A percentile compares a stretch with the other conserved stretches of the same genome.
Conservation (phyloP, 64 coral and sea anemone genomes). For the Hydrozoanthus tunicans region DNA sequence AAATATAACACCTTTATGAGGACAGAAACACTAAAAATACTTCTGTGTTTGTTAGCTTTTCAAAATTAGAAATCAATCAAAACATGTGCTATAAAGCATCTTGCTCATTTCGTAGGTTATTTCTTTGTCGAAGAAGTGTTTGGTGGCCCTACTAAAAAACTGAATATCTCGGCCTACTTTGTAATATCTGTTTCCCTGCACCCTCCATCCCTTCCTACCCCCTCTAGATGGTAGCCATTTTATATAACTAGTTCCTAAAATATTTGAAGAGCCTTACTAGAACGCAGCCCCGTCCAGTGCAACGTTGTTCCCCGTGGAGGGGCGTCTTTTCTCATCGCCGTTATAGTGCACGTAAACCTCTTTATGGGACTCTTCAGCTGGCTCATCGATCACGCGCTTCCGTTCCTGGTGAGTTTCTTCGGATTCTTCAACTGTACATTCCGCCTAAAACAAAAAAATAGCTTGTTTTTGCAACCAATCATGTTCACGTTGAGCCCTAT, state of each 20-base stretch:
- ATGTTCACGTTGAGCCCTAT: background rate
- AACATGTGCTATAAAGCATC: no score
- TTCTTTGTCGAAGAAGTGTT: no score
- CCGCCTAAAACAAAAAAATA: slow-evolving; percentile 19
- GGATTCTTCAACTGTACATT: background rate
- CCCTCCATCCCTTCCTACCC: no score
- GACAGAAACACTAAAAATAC: background rate
- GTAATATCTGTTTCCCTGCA: no score
- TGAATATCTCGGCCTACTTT: no score
- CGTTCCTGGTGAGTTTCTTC: background rate
- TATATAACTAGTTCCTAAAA: no score
- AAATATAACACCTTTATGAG: no score
- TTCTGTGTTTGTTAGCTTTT: background rate
- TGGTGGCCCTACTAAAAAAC: no score
- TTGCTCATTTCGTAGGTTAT: no score
- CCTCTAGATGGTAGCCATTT: no score
- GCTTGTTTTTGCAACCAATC: slow-evolving; percentile 3
- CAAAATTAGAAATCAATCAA: no score
- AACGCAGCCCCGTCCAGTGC: background rate
- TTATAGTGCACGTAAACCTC: slow-evolving; percentile 15
- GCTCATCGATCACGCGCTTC: background rate
- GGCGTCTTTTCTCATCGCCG: background rate
- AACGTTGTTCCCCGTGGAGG: background rate
- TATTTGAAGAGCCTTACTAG: background rate
- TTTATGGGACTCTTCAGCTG: background rate